Evolutionary conservation across 2,888 invertebrate species (phyloP).

Genomic region (Agrochola macilenta): DNA sequence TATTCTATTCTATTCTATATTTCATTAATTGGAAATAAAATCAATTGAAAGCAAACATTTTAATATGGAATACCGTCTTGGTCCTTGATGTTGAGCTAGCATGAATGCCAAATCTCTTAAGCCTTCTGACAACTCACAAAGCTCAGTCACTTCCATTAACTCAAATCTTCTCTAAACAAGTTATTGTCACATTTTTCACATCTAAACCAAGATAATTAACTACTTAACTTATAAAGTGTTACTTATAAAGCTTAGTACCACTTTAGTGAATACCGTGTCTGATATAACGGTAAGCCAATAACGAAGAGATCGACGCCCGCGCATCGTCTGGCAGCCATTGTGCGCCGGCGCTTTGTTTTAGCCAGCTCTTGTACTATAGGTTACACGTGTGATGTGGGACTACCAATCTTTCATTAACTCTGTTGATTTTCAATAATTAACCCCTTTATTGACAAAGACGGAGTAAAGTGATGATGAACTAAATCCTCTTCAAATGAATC

Average conservation of each 20-base stretch:
- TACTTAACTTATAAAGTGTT: slow-evolving; percentile 24
- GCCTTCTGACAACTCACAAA: not conserved
- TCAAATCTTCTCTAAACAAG: not conserved
- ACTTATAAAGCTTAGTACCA: not conserved
- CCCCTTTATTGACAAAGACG: not conserved
- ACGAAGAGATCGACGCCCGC: slow-evolving; percentile 33
- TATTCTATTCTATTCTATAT: no score
- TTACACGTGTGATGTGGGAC: slow-evolving; percentile 20
- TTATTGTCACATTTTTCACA: not conserved
- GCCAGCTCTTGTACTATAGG: slow-evolving; percentile 31
- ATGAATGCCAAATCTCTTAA: not conserved
- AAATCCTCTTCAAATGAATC: not conserved
- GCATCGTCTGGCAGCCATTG: slow-evolving; percentile 51
- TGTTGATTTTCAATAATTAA: not conserved
- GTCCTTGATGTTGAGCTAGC: not conserved
- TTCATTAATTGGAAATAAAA: not conserved
- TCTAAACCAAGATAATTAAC: slow-evolving; percentile 5
- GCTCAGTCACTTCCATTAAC: no score
- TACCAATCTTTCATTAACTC: not conserved
- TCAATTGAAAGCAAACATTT: not conserved
- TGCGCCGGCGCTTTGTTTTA: slow-evolving; percentile 61
- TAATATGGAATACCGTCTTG: not conserved
- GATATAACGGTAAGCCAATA: slow-evolving; percentile 21
- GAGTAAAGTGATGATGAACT: not conserved
- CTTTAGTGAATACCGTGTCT: slow-evolving; percentile 1